A percentile compares a stretch with the other conserved stretches of the same genome.
These are phyloP conservation scores for Salmo trutta DNA, from an alignment of 2,797 vertebrate species.

Conservation along the genomic window DNA sequence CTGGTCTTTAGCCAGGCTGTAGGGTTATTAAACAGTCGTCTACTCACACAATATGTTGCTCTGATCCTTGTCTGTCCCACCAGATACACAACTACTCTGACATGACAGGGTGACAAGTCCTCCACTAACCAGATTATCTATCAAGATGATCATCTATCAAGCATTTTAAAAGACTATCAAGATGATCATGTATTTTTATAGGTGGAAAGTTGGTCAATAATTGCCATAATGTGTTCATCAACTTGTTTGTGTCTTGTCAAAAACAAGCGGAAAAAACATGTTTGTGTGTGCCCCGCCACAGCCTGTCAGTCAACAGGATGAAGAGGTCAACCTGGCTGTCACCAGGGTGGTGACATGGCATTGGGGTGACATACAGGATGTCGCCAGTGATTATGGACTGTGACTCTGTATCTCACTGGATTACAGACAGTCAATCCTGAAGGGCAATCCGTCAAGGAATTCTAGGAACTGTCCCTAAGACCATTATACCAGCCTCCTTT, in stretches of 20 bases:
- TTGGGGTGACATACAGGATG: not conserved
- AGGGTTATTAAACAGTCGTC: not conserved
- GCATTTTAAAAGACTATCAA: not conserved
- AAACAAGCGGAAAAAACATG: no score
- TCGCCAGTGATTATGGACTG: not conserved
- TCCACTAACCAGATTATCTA: not conserved
- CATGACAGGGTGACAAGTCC: not conserved
- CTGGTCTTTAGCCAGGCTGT: not conserved
- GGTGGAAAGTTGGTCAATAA: no score
- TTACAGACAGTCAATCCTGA: no score
- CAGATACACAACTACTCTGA: not conserved
- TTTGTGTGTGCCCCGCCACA: no score
- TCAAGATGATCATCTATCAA: not conserved
- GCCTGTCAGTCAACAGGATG: no score
- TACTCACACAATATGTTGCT: not conserved
- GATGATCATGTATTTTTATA: not conserved
- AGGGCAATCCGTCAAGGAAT: no score
- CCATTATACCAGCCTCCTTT: no score
- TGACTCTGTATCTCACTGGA: not conserved
- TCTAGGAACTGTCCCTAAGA: no score
- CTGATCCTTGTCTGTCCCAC: conserved; percentile 1
- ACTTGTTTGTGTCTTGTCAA: no score
- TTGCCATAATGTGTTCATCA: no score
- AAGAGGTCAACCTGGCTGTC: no score
- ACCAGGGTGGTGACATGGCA: not conserved